Conservation (phyloP, 2,113 vertebrate species). For the Thermophis baileyi region DNA sequence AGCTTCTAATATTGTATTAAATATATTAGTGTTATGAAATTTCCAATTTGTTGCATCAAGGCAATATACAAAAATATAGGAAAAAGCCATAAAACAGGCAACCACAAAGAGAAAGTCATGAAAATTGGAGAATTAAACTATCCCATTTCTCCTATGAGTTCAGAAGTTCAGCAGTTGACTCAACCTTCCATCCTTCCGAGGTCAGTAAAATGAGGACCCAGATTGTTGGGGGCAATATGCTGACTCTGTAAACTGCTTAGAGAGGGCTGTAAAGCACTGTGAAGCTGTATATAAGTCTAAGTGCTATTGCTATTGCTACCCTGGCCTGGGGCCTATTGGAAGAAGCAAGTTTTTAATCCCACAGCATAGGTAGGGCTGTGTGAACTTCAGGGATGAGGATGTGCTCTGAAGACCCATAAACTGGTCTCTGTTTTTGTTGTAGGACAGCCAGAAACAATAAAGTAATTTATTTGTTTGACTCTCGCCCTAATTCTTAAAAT, state of each 20-base stretch:
- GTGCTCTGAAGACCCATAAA: neutral
- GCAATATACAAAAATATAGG: neutral
- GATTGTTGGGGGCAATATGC: too few relatives aligned
- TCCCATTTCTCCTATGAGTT: neutral
- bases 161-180: neutral
- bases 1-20: neutral
- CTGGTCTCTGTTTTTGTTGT: neutral
- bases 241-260: too few relatives aligned
- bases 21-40: neutral
- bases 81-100: neutral
- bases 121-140: neutral
- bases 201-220: too few relatives aligned
- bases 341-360: neutral
- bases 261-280: too few relatives aligned
- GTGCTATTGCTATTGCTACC: neutral
- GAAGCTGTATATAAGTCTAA: too few relatives aligned
- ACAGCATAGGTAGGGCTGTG: neutral
- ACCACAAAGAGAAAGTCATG: neutral
- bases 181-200: too few relatives aligned
- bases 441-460: neutral
- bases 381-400: neutral
- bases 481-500: neutral
- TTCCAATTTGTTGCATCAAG: neutral
- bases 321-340: neutral
- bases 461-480: neutral